Evolutionary conservation across 2,888 invertebrate genomes (phyloP).

Genomic region (Spisula subtruncata): DNA sequence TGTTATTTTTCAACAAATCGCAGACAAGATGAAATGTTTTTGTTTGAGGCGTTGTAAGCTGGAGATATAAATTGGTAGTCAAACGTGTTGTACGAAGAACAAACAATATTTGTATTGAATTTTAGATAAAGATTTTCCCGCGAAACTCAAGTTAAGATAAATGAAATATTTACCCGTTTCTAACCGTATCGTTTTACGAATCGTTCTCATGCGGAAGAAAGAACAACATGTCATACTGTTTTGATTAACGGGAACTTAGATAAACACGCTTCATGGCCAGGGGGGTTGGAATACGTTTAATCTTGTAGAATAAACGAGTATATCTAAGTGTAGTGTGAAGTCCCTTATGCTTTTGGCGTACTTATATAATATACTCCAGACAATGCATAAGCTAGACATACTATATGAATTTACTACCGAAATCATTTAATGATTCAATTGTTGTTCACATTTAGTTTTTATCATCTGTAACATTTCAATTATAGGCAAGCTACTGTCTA

Average conservation of each 20-base stretch:
- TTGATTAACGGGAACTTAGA: slow-evolving; percentile 8
- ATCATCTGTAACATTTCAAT: too few relatives aligned
- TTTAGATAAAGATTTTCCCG: neutral
- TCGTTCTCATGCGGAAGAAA: neutral
- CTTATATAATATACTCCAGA: too few relatives aligned
- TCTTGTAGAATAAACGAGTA: too few relatives aligned
- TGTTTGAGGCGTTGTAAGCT: neutral
- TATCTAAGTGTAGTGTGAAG: neutral
- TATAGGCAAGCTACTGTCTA: too few relatives aligned
- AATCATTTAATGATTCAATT: too few relatives aligned
- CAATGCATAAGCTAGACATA: too few relatives aligned
- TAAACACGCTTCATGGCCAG: neutral
- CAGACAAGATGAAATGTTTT: neutral
- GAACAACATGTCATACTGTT: neutral
- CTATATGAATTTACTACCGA: too few relatives aligned
- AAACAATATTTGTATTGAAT: neutral
- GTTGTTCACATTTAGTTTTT: too few relatives aligned
- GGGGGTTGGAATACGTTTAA: neutral
- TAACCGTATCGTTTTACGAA: neutral
- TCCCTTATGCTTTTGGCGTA: too few relatives aligned
- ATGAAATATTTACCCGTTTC: neutral
- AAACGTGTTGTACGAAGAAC: neutral
- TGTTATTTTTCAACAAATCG: neutral
- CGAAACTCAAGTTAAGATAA: neutral
- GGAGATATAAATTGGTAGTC: neutral